Conservation (phyloP, 2,797 vertebrate genomes). For the Serranus cabrilla region DNA sequence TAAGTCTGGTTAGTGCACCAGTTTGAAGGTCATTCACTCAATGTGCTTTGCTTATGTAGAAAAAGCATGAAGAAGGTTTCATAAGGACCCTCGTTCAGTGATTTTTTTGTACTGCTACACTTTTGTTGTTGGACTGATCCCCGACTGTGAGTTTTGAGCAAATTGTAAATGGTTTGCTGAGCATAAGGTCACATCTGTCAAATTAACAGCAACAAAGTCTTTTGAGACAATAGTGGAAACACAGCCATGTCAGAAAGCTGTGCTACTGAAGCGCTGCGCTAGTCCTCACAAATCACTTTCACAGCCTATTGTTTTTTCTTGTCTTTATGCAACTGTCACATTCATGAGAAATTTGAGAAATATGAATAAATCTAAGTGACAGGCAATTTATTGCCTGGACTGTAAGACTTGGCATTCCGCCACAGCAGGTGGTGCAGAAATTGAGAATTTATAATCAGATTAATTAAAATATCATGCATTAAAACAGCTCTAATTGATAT, state of each 20-base stretch:
- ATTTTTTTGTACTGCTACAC: constrained; percentile 10
- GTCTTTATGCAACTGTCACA: constrained; percentile 11
- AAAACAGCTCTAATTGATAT: not conserved
- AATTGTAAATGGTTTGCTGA: constrained; percentile 6
- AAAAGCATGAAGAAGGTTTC: not conserved
- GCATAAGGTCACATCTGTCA: constrained; percentile 8
- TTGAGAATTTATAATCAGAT: not conserved
- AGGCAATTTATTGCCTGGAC: constrained; percentile 20
- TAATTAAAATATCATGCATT: not conserved
- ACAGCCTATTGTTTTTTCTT: constrained; percentile 13
- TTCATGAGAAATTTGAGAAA: constrained; percentile 16
- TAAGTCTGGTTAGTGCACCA: constrained; percentile 8
- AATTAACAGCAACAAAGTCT: not conserved
- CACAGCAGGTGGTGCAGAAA: constrained; percentile 16
- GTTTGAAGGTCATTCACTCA: constrained; percentile 37
- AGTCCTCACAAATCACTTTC: not conserved
- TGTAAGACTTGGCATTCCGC: not conserved
- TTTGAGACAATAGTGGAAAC: not conserved
- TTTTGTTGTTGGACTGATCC: not conserved
- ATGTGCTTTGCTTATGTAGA: not conserved
- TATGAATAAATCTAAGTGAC: constrained; percentile 7
- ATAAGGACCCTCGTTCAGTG: not conserved
- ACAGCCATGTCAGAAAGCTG: not conserved
- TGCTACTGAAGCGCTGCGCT: not conserved
- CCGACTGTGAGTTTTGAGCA: not conserved